Conservation (phyloP, 2,797 vertebrate species). For the Erethizon dorsatum region DNA sequence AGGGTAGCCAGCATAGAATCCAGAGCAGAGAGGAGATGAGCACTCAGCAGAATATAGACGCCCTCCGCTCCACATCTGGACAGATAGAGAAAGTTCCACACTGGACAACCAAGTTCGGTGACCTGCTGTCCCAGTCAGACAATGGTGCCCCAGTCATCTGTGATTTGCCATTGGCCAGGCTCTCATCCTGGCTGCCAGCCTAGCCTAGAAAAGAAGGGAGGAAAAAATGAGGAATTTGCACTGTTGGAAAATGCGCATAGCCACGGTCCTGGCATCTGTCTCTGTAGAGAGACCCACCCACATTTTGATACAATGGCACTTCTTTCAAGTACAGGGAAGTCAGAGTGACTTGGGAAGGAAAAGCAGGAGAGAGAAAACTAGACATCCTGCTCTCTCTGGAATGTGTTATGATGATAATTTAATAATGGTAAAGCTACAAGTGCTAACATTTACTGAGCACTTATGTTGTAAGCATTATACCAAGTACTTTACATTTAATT, state of each 20-base stretch:
- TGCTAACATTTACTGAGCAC: slow-evolving; percentile 28
- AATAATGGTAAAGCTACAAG: slow-evolving; percentile 33
- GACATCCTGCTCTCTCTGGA: slow-evolving; percentile 42
- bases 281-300: slow-evolving; percentile 58
- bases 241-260: slow-evolving; percentile 63
- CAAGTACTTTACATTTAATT: slow-evolving; percentile 6
- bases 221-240: slow-evolving; percentile 69
- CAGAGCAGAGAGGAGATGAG: background rate
- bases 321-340: slow-evolving; percentile 69
- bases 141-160: slow-evolving; percentile 34
- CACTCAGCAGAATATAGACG: background rate
- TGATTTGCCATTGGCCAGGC: slow-evolving; percentile 50
- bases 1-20: background rate
- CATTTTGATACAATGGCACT: slow-evolving; percentile 61
- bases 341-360: slow-evolving; percentile 15
- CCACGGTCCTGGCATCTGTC: slow-evolving; percentile 53
- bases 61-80: slow-evolving; percentile 9
- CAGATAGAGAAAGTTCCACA: slow-evolving; percentile 18
- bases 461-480: background rate
- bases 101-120: slow-evolving; percentile 30
- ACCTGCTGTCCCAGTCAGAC: slow-evolving; percentile 68
- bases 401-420: background rate
- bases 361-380: background rate
- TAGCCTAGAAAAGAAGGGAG: slow-evolving; percentile 57
- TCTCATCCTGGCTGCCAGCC: slow-evolving; percentile 70